Evolutionary conservation across 2,113 vertebrate species (phyloP).

Genomic region (Xyrauchen texanus): DNA sequence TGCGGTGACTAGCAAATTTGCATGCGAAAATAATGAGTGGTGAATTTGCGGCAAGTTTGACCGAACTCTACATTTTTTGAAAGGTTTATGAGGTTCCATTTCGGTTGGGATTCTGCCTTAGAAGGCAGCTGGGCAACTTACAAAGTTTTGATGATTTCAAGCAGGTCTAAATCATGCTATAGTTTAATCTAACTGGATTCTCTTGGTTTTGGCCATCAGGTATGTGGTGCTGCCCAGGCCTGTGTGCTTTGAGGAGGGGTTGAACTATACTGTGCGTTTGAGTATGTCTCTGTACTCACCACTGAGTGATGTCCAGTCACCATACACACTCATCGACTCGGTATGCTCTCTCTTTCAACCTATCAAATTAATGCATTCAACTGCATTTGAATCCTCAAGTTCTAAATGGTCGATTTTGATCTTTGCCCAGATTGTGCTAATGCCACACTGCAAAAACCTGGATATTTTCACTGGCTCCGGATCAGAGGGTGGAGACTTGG

Average conservation of each 20-base stretch:
- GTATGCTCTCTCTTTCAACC: conserved; percentile 71
- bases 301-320: conserved; percentile 80
- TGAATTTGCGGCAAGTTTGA: no score
- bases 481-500: conserved; percentile 77
- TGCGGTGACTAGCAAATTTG: no score
- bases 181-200: neutral
- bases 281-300: conserved; percentile 87
- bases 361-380: neutral
- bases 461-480: conserved; percentile 87
- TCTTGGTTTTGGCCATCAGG: conserved; percentile 66
- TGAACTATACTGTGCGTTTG: conserved; percentile 91
- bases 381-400: conserved; percentile 3
- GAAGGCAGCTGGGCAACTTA: no score
- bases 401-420: neutral
- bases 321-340: conserved; percentile 93
- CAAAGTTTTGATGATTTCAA: neutral
- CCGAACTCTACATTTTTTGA: no score
- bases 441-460: conserved; percentile 93
- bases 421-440: conserved; percentile 85
- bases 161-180: neutral
- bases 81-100: no score
- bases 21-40: no score
- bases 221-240: conserved; percentile 84
- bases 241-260: conserved; percentile 88
- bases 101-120: no score